These are phyloP conservation scores for Scaptomyza polygonia DNA, from an alignment of 2,888 invertebrate species.

Conservation along the genomic window DNA sequence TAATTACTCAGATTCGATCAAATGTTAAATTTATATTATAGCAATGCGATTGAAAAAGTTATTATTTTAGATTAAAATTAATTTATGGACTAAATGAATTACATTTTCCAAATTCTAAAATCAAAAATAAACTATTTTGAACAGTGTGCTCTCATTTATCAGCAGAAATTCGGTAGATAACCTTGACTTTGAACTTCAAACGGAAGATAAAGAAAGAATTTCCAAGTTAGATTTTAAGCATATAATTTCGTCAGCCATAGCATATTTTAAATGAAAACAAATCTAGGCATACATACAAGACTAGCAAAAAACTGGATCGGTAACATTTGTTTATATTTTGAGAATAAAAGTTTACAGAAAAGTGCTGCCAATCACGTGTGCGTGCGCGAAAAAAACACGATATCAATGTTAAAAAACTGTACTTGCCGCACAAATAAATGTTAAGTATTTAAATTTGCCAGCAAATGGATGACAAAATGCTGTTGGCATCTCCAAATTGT, in stretches of 20 bases:
- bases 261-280: not conserved
- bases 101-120: not conserved
- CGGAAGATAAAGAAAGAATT: not conserved
- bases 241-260: not conserved
- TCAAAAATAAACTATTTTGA: not conserved
- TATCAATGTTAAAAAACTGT: constrained; percentile 21
- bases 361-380: constrained; percentile 6
- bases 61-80: not conserved
- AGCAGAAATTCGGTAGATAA: not conserved
- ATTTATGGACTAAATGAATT: not conserved
- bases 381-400: not conserved
- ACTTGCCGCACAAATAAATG: constrained; percentile 91
- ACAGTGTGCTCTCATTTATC: not conserved
- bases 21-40: too few species aligned
- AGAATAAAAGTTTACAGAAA: constrained; percentile 7
- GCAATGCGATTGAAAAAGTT: not conserved
- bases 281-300: too few species aligned
- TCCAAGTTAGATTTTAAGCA: not conserved
- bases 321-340: not conserved
- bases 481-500: constrained; percentile 86
- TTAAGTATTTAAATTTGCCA: constrained; percentile 93
- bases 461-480: constrained; percentile 85
- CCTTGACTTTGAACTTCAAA: not conserved
- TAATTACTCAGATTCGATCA: too few species aligned
- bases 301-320: not conserved